Conservation (phyloP, 53 echinoderm and acorn worm genomes). For the Stichopus horrens region DNA sequence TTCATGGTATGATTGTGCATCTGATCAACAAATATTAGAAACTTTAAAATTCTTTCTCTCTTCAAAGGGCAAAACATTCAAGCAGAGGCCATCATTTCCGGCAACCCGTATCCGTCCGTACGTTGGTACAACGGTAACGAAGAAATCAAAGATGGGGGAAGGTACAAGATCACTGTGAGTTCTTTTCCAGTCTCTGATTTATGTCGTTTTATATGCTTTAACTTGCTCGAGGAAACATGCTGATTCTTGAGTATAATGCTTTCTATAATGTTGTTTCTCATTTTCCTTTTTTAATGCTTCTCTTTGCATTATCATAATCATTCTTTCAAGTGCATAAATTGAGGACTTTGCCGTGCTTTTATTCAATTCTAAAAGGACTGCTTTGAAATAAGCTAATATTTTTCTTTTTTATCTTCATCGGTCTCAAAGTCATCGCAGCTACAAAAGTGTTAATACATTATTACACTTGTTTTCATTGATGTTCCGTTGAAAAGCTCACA, state of each 20-base stretch:
- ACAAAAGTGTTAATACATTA: no score
- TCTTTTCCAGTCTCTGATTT: not conserved
- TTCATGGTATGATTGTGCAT: not conserved
- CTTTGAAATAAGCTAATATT: no score
- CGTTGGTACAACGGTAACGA: slow-evolving; percentile 80
- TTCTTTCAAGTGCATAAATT: no score
- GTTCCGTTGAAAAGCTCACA: no score
- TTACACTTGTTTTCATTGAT: no score
- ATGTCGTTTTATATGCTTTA: not conserved
- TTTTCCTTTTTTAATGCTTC: no score
- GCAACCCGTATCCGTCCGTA: slow-evolving; percentile 75
- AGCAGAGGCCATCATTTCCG: slow-evolving; percentile 83
- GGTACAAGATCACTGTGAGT: slow-evolving; percentile 79
- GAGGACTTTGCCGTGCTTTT: no score
- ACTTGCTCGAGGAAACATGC: not conserved
- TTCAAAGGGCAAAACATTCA: slow-evolving; percentile 73
- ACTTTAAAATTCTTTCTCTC: not conserved
- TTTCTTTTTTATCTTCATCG: no score
- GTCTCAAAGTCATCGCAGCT: no score
- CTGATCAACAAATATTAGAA: not conserved
- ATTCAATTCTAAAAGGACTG: no score
- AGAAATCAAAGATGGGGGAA: slow-evolving; percentile 67
- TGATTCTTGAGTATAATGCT: not conserved
- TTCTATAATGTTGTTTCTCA: no score
- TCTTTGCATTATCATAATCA: no score